phyloP scores from a whole-genome alignment of 2,888 invertebrate genomes.

The Acanthopleura granulata region DNA sequence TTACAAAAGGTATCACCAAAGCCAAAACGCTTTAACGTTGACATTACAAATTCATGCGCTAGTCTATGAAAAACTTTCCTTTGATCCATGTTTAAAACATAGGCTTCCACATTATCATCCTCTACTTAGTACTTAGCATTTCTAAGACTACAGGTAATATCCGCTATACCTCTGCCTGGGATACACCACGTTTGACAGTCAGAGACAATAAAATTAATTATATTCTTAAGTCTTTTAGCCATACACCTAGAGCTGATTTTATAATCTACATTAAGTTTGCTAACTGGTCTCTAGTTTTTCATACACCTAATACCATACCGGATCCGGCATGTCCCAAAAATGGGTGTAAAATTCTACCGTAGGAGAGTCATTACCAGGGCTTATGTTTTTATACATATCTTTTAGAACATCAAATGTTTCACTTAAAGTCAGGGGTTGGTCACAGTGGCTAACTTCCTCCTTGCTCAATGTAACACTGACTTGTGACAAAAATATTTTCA shows the following conservation, averaged over 20 bases:
- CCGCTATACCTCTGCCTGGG: not conserved
- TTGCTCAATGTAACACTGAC: not conserved
- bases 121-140: not conserved
- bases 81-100: conserved; percentile 1
- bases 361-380: not conserved
- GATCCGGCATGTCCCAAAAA: not conserved
- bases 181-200: conserved; percentile 1
- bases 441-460: not conserved
- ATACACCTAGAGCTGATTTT: conserved; percentile 6
- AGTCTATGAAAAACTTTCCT: not conserved
- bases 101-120: not conserved
- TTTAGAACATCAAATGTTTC: not conserved
- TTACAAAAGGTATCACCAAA: conserved; percentile 4
- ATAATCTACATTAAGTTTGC: not conserved
- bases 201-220: not conserved
- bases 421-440: not conserved
- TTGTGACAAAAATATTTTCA: not conserved
- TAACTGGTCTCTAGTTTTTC: not conserved
- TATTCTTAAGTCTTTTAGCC: not conserved
- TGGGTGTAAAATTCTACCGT: not conserved
- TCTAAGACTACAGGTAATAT: not conserved
- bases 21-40: not conserved
- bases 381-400: not conserved
- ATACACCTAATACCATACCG: not conserved
- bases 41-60: not conserved